Base-by-base conservation (phyloP, 2,113 vertebrate species). In the Rhagologus leucostigma region DNA sequence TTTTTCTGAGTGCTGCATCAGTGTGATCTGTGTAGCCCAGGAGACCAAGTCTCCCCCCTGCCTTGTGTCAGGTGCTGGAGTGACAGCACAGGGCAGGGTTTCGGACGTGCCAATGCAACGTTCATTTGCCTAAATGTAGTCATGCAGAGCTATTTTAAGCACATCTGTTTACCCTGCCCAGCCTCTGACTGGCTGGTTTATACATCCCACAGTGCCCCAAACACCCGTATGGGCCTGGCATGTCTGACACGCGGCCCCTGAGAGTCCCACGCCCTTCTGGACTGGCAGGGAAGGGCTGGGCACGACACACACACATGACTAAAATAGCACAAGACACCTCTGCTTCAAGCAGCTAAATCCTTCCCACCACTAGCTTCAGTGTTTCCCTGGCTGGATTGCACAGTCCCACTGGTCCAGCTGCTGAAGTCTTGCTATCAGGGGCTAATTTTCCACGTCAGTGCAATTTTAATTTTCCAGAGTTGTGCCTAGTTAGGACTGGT, bases 391-490 rank as follows among this genome's bases (percentile, higher is more conserved):
- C 56, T 84, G 47, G 52, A 55, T 65, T 67, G 67, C 47, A 65
- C 30, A 33, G 39, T 71, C 62, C 65, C 2, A 0, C 47, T 37
- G 27, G 26, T 63, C 62, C 88, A 56, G 62, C 62, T 67, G 64
- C 77, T 74, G 3, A 44, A 64, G 32, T 56, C 77, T 52, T 65
- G 42, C 55, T 84, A 59, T 76, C 62, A 62, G 19, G 39, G 81
- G 30, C 62, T 94, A 68, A 69, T 95, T 93, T 93, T 96, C 90
- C 75, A 74, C 11, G 2, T 68, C 78, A 71, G 53, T 64, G 84
- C 65, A 71, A 78, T 82, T 89, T 78, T 91, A 84, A 89, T 96
- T 90, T 95, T 79, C 77, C 60, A 42, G 73, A 91, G 60, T 75
- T 81, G 64, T 4, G 20, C 83, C 88, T 93, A 74, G 59, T 84